Conservation (phyloP, 2,888 invertebrate genomes). For the Mesoligia furuncula region DNA sequence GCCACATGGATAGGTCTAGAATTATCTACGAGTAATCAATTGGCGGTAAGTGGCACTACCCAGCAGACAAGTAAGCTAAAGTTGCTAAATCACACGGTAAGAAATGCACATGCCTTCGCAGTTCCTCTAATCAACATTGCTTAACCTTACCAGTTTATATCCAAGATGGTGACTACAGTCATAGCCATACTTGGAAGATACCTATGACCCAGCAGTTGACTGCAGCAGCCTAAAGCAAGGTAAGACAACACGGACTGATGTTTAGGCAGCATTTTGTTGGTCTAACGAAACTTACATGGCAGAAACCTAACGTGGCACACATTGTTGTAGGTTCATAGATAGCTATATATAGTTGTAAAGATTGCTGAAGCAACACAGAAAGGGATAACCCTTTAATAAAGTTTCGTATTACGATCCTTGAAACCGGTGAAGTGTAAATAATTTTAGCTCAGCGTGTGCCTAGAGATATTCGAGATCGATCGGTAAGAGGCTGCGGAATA, state of each 20-base stretch:
- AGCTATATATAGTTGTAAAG: conserved; percentile 17
- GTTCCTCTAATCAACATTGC: not conserved
- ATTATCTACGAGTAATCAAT: not conserved
- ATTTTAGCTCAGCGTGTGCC: conserved; percentile 52
- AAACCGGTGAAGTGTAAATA: conserved; percentile 64
- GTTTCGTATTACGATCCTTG: conserved; percentile 66
- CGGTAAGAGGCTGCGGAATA: conserved; percentile 34
- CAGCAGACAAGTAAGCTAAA: not conserved
- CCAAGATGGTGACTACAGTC: not conserved
- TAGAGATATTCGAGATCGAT: conserved; percentile 60
- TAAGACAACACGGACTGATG: not conserved
- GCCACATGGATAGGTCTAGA: not conserved
- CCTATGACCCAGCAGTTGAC: not conserved
- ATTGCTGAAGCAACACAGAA: conserved; percentile 39
- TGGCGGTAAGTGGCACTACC: not conserved
- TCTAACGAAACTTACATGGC: not conserved
- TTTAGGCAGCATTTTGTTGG: not conserved
- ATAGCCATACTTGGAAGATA: not conserved
- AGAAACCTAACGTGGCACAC: not conserved
- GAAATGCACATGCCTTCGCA: not conserved
- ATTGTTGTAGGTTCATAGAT: not conserved
- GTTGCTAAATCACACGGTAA: not conserved
- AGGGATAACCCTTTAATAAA: conserved; percentile 58
- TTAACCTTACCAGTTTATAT: not conserved
- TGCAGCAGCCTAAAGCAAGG: not conserved